These are phyloP conservation scores for Dasypolia templi DNA, from an alignment of 2,888 invertebrate species.

Conservation along the genomic window DNA sequence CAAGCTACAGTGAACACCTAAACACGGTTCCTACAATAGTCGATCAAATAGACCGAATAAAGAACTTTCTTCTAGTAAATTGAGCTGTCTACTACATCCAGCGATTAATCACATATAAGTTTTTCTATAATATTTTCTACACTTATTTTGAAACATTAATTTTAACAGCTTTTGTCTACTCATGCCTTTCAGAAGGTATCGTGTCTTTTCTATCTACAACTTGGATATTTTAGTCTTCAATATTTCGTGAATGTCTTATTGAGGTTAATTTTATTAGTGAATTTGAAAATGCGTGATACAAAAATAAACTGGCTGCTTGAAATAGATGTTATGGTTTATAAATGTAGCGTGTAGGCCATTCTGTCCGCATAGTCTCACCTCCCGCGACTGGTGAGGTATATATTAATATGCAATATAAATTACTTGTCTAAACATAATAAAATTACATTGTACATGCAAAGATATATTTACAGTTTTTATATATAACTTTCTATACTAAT, in stretches of 20 bases:
- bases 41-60: constrained; percentile 53
- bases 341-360: constrained; percentile 75
- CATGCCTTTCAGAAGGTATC: constrained; percentile 29
- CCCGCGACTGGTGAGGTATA: constrained; percentile 70
- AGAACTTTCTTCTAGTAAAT: constrained; percentile 67
- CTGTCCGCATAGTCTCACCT: constrained; percentile 66
- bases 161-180: constrained; percentile 34
- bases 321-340: constrained; percentile 55
- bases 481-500: constrained; percentile 71
- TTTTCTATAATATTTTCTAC: constrained; percentile 61
- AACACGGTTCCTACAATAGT: constrained; percentile 39
- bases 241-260: constrained; percentile 69
- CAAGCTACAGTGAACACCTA: constrained; percentile 64
- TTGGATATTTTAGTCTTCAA: constrained; percentile 49
- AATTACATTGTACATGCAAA: constrained; percentile 79
- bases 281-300: constrained; percentile 71
- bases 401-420: constrained; percentile 72
- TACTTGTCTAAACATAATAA: constrained; percentile 74
- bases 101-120: constrained; percentile 59
- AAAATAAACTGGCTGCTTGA: constrained; percentile 73
- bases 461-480: constrained; percentile 80
- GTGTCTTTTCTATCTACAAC: constrained; percentile 31
- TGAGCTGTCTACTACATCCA: constrained; percentile 73
- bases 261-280: constrained; percentile 77
- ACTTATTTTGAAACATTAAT: constrained; percentile 59